Evolutionary conservation across 2,888 invertebrate genomes (phyloP), one percentile per base, ranked within the genome.

Genomic region (Bellardia bayeri): DNA sequence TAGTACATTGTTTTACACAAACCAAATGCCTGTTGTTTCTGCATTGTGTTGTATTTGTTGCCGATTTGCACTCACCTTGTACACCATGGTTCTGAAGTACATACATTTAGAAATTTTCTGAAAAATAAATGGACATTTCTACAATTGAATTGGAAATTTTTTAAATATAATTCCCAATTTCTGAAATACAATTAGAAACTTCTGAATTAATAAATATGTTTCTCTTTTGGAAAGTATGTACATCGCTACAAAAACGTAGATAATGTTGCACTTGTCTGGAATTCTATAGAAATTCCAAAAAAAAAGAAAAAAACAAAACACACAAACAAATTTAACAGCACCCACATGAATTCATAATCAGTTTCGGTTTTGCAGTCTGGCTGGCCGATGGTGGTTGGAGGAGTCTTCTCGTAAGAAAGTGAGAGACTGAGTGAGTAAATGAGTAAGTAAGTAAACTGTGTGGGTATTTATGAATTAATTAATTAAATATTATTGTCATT

Each of bases 381-480:
- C 79, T 66, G 76, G 13, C 61, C 16, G 40, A 16, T 54, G 82
- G 69, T 82, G 54, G 11, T 30, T 66, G 8, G 30, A 66, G 79
- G 45, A 75, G 82, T 79, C 75, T 82, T 74, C 63, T 87, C 75
- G 14, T 58, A 69, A 64, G 74, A 40, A 81, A 72, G 49, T 68
- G 61, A 79, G 33, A 61, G 51, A 69, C 33, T 37, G 23, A 33
- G 16, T 45, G 61, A 63, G 30, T 6, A 49, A 64, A 33, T 71
- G 6, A 14, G 23, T 61, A 33, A 63, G 63, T 37, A 23, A 63
- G 23, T 56, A 42, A 64, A 61, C 9, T 87, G 51, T 80, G 2
- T 71, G 69, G 30, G 58, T 74, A 83, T 82, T 83, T 84, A 81
- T 84, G 84, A 81, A 87, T 87, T 82, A 81, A 87, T 87, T 87